Percentiles rank a stretch among this genome's conserved stretches.
phyloP scores from a whole-genome alignment of 2,113 vertebrate species.

The Caranx melampygus region DNA sequence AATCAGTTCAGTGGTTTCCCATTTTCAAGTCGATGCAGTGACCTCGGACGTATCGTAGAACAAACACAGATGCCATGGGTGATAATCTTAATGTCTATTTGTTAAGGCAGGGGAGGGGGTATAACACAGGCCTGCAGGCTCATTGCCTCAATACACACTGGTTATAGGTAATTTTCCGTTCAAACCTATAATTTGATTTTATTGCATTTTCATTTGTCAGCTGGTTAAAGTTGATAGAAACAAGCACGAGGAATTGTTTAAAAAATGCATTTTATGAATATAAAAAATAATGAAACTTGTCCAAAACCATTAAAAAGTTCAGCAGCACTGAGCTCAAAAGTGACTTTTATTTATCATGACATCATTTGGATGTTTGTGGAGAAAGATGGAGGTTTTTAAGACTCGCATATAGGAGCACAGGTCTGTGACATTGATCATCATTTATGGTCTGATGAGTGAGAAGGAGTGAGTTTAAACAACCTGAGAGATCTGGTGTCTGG shows the following conservation, averaged over 20 bases:
- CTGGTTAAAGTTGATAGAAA: not conserved
- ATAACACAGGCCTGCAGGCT: not conserved
- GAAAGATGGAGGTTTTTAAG: no score
- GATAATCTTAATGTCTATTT: slow-evolving; percentile 29
- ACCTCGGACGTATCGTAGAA: slow-evolving; percentile 4
- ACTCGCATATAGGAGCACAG: not conserved
- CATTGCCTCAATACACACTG: not conserved
- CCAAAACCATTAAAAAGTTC: not conserved
- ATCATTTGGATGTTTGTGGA: no score
- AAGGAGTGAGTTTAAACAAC: not conserved
- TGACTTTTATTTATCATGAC: no score
- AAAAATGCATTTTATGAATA: not conserved
- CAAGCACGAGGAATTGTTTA: not conserved
- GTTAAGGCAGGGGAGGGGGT: not conserved
- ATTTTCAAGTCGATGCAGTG: slow-evolving; percentile 6
- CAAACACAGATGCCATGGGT: slow-evolving; percentile 28
- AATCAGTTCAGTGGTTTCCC: slow-evolving; percentile 7
- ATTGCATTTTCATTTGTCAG: no score
- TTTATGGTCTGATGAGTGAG: not conserved
- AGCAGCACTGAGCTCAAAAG: no score
- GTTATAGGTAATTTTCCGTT: not conserved
- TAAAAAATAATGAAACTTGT: not conserved
- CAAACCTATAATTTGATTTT: no score
- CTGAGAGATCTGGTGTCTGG: not conserved
- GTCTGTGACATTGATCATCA: not conserved